A percentile compares a stretch with the other conserved stretches of the same genome.
Conservation (phyloP, 2,113 vertebrate genomes). For the Ictidomys tridecemlineatus region DNA sequence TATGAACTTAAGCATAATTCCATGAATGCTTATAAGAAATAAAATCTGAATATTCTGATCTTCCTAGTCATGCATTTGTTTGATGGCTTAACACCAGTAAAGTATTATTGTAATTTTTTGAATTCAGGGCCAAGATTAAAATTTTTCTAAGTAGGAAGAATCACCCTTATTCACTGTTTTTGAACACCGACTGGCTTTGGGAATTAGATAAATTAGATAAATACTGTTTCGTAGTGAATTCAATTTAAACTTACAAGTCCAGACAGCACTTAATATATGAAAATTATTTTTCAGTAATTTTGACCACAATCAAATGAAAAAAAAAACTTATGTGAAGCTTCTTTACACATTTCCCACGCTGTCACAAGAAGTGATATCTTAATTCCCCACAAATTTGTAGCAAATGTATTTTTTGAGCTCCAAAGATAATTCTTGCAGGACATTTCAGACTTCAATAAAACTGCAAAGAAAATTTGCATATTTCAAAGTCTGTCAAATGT, state of each 20-base stretch:
- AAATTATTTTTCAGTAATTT: background rate
- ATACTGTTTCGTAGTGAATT: conserved; percentile 16
- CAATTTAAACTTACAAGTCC: background rate
- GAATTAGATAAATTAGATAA: background rate
- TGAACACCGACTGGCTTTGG: background rate
- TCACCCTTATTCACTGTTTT: background rate
- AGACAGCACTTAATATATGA: background rate
- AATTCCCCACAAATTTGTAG: background rate
- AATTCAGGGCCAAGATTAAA: background rate
- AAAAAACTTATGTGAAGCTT: background rate
- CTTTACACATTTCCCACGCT: background rate
- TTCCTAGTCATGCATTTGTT: background rate
- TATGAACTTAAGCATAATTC: background rate
- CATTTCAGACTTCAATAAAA: background rate
- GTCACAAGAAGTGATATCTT: background rate
- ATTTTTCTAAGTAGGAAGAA: background rate
- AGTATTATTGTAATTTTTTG: background rate
- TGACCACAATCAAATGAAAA: background rate
- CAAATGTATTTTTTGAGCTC: background rate
- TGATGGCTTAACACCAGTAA: background rate
- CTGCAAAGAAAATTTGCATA: too few species aligned
- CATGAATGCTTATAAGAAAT: background rate
- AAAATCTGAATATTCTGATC: background rate
- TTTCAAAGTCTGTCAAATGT: background rate
- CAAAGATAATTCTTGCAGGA: background rate